phyloP scores from a whole-genome alignment of 2,888 invertebrate species.

The Drosophila pseudotalamancana region DNA sequence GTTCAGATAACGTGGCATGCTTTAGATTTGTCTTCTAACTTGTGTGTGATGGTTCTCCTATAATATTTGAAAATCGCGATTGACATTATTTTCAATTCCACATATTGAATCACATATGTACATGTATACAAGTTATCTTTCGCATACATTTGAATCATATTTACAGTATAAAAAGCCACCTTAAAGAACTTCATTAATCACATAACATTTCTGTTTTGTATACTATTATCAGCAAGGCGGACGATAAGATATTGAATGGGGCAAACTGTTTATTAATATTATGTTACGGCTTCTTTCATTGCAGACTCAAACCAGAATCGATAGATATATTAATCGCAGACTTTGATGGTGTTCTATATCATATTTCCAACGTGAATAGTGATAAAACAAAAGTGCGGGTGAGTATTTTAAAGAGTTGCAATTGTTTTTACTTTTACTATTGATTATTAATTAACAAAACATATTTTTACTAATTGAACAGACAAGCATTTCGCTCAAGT shows the following conservation, averaged over 20 bases:
- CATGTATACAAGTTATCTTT: not conserved
- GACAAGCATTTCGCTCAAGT: slow-evolving; percentile 99
- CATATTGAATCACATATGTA: slow-evolving; percentile 2
- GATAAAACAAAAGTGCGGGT: slow-evolving; percentile 99
- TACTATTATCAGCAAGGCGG: slow-evolving; percentile 26
- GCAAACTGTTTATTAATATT: slow-evolving; percentile 15
- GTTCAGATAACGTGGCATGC: slow-evolving; percentile 3
- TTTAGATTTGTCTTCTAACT: not conserved
- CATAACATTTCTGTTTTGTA: slow-evolving; percentile 2
- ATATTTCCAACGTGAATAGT: slow-evolving; percentile 97
- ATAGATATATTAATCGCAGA: slow-evolving; percentile 97
- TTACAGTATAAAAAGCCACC: not conserved
- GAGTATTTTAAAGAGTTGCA: slow-evolving; percentile 82
- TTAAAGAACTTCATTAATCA: slow-evolving; percentile 1
- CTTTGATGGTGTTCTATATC: slow-evolving; percentile 99
- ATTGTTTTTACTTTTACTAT: not conserved
- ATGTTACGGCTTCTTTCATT: slow-evolving; percentile 29
- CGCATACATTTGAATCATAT: slow-evolving; percentile 5
- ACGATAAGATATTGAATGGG: slow-evolving; percentile 47
- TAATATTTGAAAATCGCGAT: not conserved
- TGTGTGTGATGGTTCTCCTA: slow-evolving; percentile 24
- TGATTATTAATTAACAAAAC: not conserved
- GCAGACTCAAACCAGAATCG: slow-evolving; percentile 93
- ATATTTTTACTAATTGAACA: slow-evolving; percentile 84
- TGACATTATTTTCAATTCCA: not conserved